Evolutionary conservation across 2,797 vertebrate genomes (phyloP), one percentile per base, ranked within the genome.

Genomic region (Lagodon rhomboides): DNA sequence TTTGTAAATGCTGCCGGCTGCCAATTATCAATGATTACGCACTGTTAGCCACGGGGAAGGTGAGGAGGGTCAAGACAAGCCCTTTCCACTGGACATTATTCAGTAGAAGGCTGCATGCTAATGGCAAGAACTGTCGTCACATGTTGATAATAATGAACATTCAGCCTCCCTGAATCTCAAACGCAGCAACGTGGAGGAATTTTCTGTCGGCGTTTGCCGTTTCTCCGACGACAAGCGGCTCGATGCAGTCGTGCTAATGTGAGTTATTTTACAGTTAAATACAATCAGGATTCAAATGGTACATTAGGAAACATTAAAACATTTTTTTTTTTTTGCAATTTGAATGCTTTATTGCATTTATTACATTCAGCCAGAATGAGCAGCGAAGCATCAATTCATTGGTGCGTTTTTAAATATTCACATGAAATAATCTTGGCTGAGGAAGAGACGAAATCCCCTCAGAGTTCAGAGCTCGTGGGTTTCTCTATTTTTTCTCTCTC

Each of bases 21-120:
- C 88, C 92, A 93, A 93, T 94, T 93, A 93, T 91, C 90, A 93
- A 83, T 89, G 85, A 91, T 93, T 93, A 89, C 76, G 44, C 77
- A 56, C 79, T 76, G 79, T 91, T 90, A 85, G 89, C 92, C 88
- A 62, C 53, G 51, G 87, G 92, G 79, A 88, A 94, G 92, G 90
- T 92, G 83, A 84, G 4, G 2, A 49, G 63, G 88, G 89, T 93
- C 87, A 86, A 82, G 77, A 68, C 85, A 64, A 53, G 73, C 27
- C 59, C 23, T 73, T 77, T 88, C 81, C 54, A 70, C 56, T 66
- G 68, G 81, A 58, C 68, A 71, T 74, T 71, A 72, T 88, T 82
- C 63, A 44, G 30, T 27, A 56, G 49, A 73, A 67, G 69, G 73
- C 46, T 69, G 62, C 23, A 44, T 58, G 49, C 34, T 73, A 53